Conservation (phyloP, 2,113 vertebrate genomes). For the Porphyrio hochstetteri region DNA sequence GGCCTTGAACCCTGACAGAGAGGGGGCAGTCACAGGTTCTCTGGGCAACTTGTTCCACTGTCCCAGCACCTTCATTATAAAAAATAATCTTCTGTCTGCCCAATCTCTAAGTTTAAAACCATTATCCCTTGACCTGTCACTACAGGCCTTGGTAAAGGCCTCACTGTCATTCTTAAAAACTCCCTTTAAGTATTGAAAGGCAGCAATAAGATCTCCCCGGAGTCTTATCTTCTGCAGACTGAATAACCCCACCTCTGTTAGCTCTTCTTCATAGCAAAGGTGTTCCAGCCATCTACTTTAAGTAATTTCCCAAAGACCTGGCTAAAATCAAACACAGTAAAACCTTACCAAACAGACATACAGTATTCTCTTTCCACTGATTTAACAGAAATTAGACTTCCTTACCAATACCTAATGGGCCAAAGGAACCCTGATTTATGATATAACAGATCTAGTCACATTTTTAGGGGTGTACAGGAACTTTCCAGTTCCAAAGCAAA, state of each 20-base stretch:
- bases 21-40: too few species aligned
- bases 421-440: background rate
- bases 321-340: background rate
- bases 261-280: background rate
- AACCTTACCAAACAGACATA: background rate
- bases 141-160: background rate
- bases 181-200: background rate
- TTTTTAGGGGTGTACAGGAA: background rate
- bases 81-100: background rate
- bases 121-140: rapidly evolving
- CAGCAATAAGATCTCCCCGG: rapidly evolving
- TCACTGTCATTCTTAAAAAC: background rate
- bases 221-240: background rate
- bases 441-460: background rate
- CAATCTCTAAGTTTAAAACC: background rate
- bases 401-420: background rate
- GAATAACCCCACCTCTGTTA: background rate
- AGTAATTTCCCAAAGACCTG: background rate
- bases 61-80: background rate
- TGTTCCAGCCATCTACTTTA: background rate
- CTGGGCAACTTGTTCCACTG: background rate
- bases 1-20: background rate
- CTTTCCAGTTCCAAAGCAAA: background rate
- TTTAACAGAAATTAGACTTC: background rate
- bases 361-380: background rate